These are phyloP conservation scores for Callopanchax toddi DNA, from an alignment of 2,113 vertebrate species.

Conservation along the genomic window DNA sequence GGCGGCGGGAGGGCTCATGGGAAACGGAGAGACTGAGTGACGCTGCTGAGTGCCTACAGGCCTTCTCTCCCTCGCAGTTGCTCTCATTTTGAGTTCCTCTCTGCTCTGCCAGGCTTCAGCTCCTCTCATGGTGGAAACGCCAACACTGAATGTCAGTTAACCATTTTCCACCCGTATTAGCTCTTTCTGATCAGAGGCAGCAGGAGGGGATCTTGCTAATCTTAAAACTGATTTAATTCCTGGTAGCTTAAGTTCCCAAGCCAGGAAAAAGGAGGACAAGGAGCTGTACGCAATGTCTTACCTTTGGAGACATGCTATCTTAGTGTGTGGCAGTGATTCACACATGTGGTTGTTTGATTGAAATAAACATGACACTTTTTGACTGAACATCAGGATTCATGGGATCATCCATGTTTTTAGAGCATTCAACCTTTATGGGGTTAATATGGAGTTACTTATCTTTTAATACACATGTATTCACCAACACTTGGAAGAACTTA, in stretches of 20 bases:
- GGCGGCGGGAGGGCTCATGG: conserved; percentile 69
- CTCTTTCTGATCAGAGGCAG: neutral
- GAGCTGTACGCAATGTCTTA: no score
- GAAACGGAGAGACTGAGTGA: conserved; percentile 69
- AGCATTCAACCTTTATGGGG: no score
- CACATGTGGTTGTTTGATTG: no score
- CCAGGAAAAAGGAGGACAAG: conserved; percentile 18
- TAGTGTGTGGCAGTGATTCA: no score
- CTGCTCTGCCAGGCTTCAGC: conserved; percentile 39
- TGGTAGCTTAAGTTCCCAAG: conserved; percentile 18
- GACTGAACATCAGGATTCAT: neutral
- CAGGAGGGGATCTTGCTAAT: conserved; percentile 16
- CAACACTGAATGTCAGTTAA: conserved; percentile 31
- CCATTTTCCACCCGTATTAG: conserved; percentile 10
- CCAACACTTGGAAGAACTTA: no score
- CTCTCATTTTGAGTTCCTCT: conserved; percentile 66
- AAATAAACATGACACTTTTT: conserved; percentile 33
- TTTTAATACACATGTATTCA: no score
- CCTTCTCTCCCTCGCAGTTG: conserved; percentile 44
- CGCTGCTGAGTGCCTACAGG: conserved; percentile 65
- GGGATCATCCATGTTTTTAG: no score
- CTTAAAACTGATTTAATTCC: conserved; percentile 23
- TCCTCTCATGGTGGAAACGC: conserved; percentile 59
- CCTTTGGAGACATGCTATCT: no score
- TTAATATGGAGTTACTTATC: no score